Percentiles rank a stretch among this genome's conserved stretches.
Conservation (phyloP, 2,113 vertebrate species). For the Seriola dumerili region DNA sequence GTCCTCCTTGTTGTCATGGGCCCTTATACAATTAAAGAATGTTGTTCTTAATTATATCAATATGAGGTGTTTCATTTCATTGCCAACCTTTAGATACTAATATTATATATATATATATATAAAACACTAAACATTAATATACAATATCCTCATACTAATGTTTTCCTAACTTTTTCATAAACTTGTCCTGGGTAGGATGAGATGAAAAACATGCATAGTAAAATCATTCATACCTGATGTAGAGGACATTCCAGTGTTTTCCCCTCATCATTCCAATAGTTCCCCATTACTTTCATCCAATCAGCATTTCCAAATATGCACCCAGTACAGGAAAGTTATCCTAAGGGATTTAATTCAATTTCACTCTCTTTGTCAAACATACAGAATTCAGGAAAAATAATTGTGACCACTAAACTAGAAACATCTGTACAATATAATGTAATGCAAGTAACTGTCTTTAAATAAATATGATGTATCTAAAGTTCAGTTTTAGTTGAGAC, state of each 20-base stretch:
- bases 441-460: background rate
- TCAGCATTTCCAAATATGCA: too few relatives aligned
- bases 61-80: background rate
- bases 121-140: too few relatives aligned
- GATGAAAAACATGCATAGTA: background rate
- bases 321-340: too few relatives aligned
- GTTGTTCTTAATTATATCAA: background rate
- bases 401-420: background rate
- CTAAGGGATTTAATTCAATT: background rate
- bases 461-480: slow-evolving; percentile 5
- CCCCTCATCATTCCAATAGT: background rate
- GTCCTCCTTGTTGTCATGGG: background rate
- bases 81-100: background rate
- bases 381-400: background rate
- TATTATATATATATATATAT: too few relatives aligned
- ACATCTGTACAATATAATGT: background rate
- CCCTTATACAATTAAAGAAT: slow-evolving; percentile 8
- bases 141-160: too few relatives aligned
- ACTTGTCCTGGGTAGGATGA: background rate
- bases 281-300: background rate
- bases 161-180: background rate
- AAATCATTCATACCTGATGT: too few relatives aligned
- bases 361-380: background rate
- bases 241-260: too few relatives aligned
- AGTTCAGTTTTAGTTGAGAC: background rate